Conservation (phyloP, 2,113 vertebrate species). For the Fregata magnificens region DNA sequence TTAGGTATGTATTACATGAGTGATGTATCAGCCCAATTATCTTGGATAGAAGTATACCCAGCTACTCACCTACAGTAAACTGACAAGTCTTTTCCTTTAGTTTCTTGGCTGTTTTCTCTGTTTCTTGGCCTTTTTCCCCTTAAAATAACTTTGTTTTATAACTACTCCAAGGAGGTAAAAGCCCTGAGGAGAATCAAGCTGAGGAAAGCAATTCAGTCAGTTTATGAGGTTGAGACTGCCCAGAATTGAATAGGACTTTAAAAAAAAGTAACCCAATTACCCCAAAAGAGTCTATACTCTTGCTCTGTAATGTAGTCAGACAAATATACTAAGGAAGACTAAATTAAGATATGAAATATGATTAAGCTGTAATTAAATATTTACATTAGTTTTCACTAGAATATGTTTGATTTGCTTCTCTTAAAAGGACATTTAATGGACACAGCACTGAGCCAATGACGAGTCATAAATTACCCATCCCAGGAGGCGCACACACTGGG, state of each 20-base stretch:
- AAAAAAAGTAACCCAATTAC: not conserved
- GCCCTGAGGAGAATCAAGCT: not conserved
- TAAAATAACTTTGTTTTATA: not conserved
- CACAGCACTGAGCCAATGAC: not conserved
- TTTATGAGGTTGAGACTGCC: not conserved
- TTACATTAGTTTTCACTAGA: not conserved
- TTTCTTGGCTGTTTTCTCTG: not conserved
- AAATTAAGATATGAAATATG: not conserved
- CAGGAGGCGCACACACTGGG: not conserved
- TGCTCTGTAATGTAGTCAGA: not conserved
- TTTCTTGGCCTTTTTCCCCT: not conserved
- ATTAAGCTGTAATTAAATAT: not conserved
- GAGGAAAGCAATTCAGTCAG: not conserved
- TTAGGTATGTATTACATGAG: not conserved
- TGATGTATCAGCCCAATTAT: not conserved
- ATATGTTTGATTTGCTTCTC: not conserved
- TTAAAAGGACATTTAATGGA: not conserved
- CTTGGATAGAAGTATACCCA: not conserved
- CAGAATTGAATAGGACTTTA: not conserved
- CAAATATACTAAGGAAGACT: not conserved
- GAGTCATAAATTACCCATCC: not conserved
- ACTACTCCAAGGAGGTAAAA: not conserved
- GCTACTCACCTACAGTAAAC: not conserved
- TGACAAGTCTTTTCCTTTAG: not conserved
- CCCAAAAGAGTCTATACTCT: not conserved